Conservation (phyloP, 2,797 vertebrate species). For the Odontamblyopus lacepedii region DNA sequence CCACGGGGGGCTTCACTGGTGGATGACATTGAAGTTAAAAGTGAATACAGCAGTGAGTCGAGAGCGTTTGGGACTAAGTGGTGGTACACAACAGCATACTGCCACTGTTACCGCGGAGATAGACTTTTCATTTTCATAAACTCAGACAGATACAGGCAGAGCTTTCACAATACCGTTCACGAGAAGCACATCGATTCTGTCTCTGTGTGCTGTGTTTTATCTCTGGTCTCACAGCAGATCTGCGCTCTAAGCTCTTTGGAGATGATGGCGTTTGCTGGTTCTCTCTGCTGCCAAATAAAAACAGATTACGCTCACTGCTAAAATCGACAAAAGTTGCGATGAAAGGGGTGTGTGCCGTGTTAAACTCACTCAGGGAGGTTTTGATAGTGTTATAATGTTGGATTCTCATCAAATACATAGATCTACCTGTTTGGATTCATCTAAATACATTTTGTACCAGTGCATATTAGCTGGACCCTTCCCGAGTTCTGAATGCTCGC, state of each 20-base stretch:
- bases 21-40: slow-evolving; percentile 79
- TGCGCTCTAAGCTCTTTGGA: slow-evolving; percentile 63
- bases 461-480: background rate
- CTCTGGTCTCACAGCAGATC: slow-evolving; percentile 58
- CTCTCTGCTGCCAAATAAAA: slow-evolving; percentile 58
- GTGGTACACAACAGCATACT: slow-evolving; percentile 16
- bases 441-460: background rate
- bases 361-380: background rate
- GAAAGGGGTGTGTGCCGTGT: background rate
- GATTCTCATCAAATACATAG: background rate
- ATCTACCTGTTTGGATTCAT: background rate
- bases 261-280: slow-evolving; percentile 45
- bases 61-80: slow-evolving; percentile 55
- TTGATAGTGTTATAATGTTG: background rate
- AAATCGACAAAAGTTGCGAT: slow-evolving; percentile 50
- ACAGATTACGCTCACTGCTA: slow-evolving; percentile 59
- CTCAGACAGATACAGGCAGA: slow-evolving; percentile 26
- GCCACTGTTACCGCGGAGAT: slow-evolving; percentile 1
- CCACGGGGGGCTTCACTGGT: slow-evolving; percentile 66
- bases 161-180: slow-evolving; percentile 47
- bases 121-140: slow-evolving; percentile 38
- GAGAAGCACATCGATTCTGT: slow-evolving; percentile 51
- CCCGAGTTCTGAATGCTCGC: too few relatives aligned
- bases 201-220: slow-evolving; percentile 56
- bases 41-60: slow-evolving; percentile 45